Conservation (phyloP, 2,113 vertebrate genomes). For the Thunnus maccoyii region DNA sequence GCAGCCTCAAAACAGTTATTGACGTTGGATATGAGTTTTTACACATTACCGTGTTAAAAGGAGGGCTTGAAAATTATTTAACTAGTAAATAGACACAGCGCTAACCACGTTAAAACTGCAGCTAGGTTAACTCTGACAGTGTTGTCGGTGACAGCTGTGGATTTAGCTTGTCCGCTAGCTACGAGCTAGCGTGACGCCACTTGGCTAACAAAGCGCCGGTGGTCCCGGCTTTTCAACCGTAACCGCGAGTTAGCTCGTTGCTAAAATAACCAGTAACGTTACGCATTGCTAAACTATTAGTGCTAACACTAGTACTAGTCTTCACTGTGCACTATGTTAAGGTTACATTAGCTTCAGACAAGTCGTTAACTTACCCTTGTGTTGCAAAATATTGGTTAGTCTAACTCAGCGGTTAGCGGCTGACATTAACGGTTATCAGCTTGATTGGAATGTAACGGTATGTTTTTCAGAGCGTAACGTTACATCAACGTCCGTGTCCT, state of each 20-base stretch:
- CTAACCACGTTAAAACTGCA: background rate
- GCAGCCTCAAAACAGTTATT: background rate
- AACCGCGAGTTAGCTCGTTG: slow-evolving; percentile 21
- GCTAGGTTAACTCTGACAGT: slow-evolving; percentile 32
- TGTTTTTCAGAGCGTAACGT: background rate
- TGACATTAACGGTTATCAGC: background rate
- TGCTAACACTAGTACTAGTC: too few relatives aligned
- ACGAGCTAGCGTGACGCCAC: slow-evolving; percentile 14
- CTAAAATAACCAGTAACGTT: background rate
- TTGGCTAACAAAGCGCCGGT: slow-evolving; percentile 75
- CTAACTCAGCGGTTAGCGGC: background rate
- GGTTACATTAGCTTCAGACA: background rate
- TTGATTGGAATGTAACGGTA: background rate
- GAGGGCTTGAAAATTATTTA: background rate
- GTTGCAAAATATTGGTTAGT: background rate
- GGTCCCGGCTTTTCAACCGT: slow-evolving; percentile 16
- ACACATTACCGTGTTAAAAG: background rate
- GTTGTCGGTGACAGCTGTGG: slow-evolving; percentile 69
- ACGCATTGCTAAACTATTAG: background rate
- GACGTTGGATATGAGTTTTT: background rate
- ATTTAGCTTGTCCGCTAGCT: slow-evolving; percentile 60
- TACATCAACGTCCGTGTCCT: background rate
- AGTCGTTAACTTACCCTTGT: background rate
- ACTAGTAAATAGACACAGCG: background rate
- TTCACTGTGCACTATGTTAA: background rate